Conservation (phyloP, 2,113 vertebrate genomes). For the Proteles cristata region DNA sequence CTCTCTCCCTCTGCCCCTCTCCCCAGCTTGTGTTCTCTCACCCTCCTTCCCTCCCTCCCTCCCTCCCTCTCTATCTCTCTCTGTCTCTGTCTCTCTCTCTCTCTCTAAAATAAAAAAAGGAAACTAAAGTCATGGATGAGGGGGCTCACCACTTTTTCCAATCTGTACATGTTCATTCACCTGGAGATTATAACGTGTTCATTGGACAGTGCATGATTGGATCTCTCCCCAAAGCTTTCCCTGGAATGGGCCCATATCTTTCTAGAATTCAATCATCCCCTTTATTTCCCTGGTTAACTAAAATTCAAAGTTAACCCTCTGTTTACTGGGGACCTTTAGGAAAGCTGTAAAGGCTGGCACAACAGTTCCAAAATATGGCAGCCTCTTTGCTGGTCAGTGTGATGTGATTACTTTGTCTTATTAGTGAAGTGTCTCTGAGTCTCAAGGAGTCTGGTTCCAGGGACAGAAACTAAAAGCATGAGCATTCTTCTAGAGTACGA, state of each 20-base stretch:
- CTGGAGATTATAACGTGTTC: not conserved
- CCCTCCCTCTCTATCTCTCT: too few species aligned
- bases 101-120: not conserved
- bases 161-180: not conserved
- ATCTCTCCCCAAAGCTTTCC: not conserved
- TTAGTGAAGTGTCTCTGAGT: conserved; percentile 39
- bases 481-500: not conserved
- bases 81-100: too few species aligned
- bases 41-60: too few species aligned
- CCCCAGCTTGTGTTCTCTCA: too few species aligned
- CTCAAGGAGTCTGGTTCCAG: not conserved
- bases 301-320: conserved; percentile 22
- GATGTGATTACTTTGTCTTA: conserved; percentile 21
- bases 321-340: not conserved
- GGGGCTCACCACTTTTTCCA: not conserved
- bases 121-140: not conserved
- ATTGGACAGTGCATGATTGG: rapidly evolving
- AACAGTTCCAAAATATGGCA: not conserved
- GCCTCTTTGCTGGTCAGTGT: not conserved
- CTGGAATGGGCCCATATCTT: not conserved
- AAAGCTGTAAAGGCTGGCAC: conserved; percentile 31
- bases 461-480: not conserved
- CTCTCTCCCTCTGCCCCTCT: too few species aligned
- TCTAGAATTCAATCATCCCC: not conserved
- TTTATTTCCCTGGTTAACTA: not conserved